Percentiles rank a stretch among this genome's conserved stretches.
phyloP scores from a whole-genome alignment of 2,888 invertebrate genomes.

The Cephalotes varians region DNA sequence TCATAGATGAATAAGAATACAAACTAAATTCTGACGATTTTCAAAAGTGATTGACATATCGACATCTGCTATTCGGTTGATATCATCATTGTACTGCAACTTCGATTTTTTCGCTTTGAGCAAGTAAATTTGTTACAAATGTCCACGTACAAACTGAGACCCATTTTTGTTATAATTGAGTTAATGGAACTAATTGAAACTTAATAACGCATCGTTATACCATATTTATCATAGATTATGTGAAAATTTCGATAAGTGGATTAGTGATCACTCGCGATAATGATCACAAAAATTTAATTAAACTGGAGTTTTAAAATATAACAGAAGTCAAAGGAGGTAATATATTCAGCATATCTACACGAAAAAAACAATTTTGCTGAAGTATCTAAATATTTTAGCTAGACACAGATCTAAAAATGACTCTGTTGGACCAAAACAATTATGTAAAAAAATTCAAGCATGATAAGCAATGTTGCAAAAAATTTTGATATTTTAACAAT shows the following conservation, averaged over 20 bases:
- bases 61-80: constrained; percentile 76
- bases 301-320: neutral
- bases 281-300: constrained; percentile 6
- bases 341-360: neutral
- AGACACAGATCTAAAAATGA: too few species aligned
- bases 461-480: too few species aligned
- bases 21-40: constrained; percentile 72
- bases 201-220: neutral
- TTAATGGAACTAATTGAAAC: constrained; percentile 25
- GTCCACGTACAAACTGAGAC: neutral
- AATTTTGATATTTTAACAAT: too few species aligned
- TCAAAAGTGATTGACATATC: constrained; percentile 80
- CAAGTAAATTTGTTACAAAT: neutral
- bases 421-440: too few species aligned
- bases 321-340: neutral
- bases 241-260: neutral
- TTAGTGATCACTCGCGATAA: neutral
- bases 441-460: too few species aligned
- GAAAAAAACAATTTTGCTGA: too few species aligned
- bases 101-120: constrained; percentile 44
- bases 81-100: constrained; percentile 66
- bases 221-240: neutral
- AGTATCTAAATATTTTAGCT: too few species aligned
- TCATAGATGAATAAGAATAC: constrained; percentile 40
- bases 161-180: neutral